Base-by-base conservation (phyloP, 1,140 invertebrate species). In the Zaprionus gabonicus region DNA sequence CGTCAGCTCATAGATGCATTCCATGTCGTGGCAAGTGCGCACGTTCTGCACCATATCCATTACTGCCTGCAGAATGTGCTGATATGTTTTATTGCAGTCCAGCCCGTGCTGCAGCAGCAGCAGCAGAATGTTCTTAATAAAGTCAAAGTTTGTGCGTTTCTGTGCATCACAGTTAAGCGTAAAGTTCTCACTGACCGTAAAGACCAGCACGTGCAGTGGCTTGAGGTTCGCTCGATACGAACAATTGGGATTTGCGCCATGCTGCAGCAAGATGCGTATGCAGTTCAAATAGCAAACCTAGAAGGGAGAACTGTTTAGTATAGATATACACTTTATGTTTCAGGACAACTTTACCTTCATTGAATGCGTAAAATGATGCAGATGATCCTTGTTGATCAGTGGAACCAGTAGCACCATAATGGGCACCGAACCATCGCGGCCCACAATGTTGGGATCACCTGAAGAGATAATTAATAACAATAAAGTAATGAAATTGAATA, bases 361-460 rank as follows among this genome's bases (percentile, higher is more conserved):
- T 58, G 94, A 95, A 92, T 96, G 96, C 17, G 95, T 96, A 79
- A 96, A 96, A 88, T 95, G 95, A 92, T 96, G 95, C 44, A 96
- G 83, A 41, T 95, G 95, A 93, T 96, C 95, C 85, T 96, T 96
- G 83, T 96, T 96, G 44, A 96, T 96, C 7, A 96, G 93, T 34
- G 96, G 96, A 23, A 96, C 95, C 15, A 96, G 92, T 79, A 96
- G 95, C 9, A 96, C 95, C 95, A 96, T 96, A 38, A 96, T 94
- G 7, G 96, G 95, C 25, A 96, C 95, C 28, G 95, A 95, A 13
- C 96, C 96, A 93, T 96, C 96, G 17, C 96, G 86, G 1, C 95
- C 96, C 12, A 96, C 95, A 81, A 96, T 94, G 85, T 96, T 96
- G 5, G 96, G 95, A 91, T 94, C 93, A 62, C 94, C 94, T 94